Base-by-base conservation (phyloP, 2,797 vertebrate species). In the Poecilia wingei region DNA sequence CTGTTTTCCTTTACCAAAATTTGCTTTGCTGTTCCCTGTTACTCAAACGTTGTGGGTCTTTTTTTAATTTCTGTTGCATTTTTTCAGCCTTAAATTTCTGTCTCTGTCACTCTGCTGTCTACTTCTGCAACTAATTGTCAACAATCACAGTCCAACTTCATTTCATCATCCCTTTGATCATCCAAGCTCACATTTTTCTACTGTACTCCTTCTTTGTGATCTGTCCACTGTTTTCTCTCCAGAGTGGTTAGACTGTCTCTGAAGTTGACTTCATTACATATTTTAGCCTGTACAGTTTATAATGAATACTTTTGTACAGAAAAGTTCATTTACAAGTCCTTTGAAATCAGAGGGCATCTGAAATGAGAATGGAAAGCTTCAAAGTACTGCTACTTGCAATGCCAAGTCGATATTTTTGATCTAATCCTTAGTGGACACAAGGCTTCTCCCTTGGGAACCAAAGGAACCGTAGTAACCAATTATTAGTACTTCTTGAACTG, bases 201-300 rank as follows among this genome's bases (percentile, higher is more conserved):
- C 74, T 71, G 68, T n/a, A n/a, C 61, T 59, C 82, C 66, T 80
- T 46, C 7, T 57, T 46, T 75, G n/a, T 75, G 45, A 61, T 51
- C 72, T 53, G 22, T 76, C 39, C 59, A 47, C n/a, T 77, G 51
- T 31, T 76, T 13, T 74, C 41, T 77, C 49, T 88, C 71, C 81
- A 92, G 64, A 82, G 73, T 82, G 72, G 57, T 88, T 85, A 64
- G 66, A 76, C 31, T 85, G 74, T 83, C 79, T 71, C 45, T 0
- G 64, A 85, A 82, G 69, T 80, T 77, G 71, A 25, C 82, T 82
- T 84, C 86, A 89, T 92, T 78, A 79, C 88, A 89, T 91, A 78
- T 84, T 82, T 86, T 86, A 90, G 82, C 79, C 87, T 83, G 89
- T 86, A 61, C 70, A 66, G 72, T 80, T 72, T 59, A 28, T 22